Conservation (phyloP, 2,113 vertebrate species). For the Myotis yumanensis region DNA sequence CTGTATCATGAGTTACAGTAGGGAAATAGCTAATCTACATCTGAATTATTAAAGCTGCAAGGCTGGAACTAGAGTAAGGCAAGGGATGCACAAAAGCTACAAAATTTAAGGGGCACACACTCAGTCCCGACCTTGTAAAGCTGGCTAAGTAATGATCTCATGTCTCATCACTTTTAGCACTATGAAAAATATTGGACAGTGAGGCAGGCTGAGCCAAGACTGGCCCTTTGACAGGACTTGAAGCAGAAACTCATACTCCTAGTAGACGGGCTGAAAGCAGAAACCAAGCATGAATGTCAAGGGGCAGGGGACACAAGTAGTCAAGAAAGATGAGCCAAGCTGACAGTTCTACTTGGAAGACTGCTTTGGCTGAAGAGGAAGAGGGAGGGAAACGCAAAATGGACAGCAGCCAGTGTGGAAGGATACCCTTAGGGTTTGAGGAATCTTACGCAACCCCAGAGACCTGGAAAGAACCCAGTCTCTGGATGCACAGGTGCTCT, state of each 20-base stretch:
- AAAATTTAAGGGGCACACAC: background rate
- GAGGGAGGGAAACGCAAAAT: background rate
- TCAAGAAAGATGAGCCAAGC: background rate
- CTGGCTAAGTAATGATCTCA: conserved; percentile 23
- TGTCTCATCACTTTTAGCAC: conserved; percentile 46
- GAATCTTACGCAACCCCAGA: background rate
- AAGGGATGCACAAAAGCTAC: background rate
- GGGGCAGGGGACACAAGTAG: background rate
- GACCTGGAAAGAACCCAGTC: background rate
- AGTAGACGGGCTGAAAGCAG: background rate
- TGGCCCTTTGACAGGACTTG: background rate
- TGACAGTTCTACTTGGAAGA: conserved; percentile 42
- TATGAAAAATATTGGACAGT: conserved; percentile 39
- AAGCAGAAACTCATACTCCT: background rate
- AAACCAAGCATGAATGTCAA: conserved; percentile 50
- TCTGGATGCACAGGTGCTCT: background rate
- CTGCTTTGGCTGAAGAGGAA: background rate
- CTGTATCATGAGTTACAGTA: background rate
- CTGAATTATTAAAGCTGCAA: conserved; percentile 8
- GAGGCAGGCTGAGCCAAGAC: conserved; percentile 43
- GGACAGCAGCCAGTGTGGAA: background rate
- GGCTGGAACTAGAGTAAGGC: background rate
- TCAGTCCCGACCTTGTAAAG: background rate
- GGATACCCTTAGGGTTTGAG: background rate
- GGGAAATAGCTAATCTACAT: background rate